These are phyloP conservation scores for Argya squamiceps DNA, from an alignment of 2,797 vertebrate species.

Conservation along the genomic window DNA sequence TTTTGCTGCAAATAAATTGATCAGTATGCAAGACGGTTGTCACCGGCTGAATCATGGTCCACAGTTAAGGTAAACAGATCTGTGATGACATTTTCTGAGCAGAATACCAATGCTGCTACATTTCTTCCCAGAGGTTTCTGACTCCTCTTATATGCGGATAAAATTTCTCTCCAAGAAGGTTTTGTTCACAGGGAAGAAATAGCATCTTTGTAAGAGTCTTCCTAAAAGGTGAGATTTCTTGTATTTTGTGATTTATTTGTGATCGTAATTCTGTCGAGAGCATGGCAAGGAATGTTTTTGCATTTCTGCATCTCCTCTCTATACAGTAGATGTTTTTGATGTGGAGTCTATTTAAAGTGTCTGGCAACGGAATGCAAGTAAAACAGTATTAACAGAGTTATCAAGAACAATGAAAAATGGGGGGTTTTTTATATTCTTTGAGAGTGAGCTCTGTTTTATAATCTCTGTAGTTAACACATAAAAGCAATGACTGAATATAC, in stretches of 20 bases:
- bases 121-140: constrained; percentile 75
- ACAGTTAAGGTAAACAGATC: constrained; percentile 83
- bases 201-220: constrained; percentile 51
- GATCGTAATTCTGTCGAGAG: not conserved
- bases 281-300: constrained; percentile 12
- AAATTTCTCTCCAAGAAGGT: constrained; percentile 66
- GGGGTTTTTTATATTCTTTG: not conserved
- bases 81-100: constrained; percentile 81
- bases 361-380: not conserved
- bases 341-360: constrained; percentile 21
- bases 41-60: constrained; percentile 80
- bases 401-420: not conserved
- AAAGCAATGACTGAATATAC: not conserved
- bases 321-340: not conserved
- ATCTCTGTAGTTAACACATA: not conserved
- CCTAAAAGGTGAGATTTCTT: constrained; percentile 71
- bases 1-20: constrained; percentile 79
- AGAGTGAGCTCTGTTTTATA: constrained; percentile 2
- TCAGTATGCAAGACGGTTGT: constrained; percentile 82
- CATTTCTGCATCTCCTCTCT: constrained; percentile 4
- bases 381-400: not conserved
- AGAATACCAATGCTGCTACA: constrained; percentile 78
- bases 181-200: constrained; percentile 29
- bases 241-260: not conserved
- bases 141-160: constrained; percentile 63